A percentile compares a stretch with the other conserved stretches of the same genome.
These are phyloP conservation scores for Psilopogon haemacephalus DNA, from an alignment of 2,113 vertebrate genomes.

Conservation along the genomic window DNA sequence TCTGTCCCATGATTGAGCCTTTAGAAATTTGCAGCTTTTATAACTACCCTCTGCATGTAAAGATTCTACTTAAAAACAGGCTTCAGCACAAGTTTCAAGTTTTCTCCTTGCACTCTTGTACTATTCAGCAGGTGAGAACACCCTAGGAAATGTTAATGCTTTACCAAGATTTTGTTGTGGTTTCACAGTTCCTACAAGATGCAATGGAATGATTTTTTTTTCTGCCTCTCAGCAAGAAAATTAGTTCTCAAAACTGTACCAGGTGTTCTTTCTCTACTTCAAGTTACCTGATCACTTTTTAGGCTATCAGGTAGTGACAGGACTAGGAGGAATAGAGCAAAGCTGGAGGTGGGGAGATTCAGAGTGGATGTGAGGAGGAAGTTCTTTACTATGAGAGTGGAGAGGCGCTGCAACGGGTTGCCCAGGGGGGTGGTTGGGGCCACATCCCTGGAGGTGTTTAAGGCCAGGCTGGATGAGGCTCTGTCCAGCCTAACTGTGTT, in stretches of 20 bases:
- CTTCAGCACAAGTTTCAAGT: background rate
- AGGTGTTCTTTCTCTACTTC: background rate
- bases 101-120: background rate
- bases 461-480: too few species aligned
- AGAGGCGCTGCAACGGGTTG: too few species aligned
- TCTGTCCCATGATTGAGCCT: rapidly evolving
- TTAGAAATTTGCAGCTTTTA: background rate
- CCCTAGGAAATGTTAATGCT: background rate
- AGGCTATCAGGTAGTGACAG: too few species aligned
- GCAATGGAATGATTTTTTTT: background rate
- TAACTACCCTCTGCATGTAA: background rate
- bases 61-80: background rate
- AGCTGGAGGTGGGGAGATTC: too few species aligned
- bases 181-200: background rate
- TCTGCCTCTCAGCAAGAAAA: background rate
- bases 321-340: too few species aligned
- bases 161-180: rapidly evolving
- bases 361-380: too few species aligned
- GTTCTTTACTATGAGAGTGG: too few species aligned
- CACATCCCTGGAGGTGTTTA: too few species aligned
- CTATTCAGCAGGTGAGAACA: background rate
- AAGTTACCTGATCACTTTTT: background rate
- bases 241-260: background rate
- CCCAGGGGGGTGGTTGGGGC: too few species aligned
- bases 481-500: too few species aligned